Evolutionary conservation across 92 coral and sea anemone genomes (phyloP), one percentile per base, ranked within the genome.

Genomic region (Porites evermanni): DNA sequence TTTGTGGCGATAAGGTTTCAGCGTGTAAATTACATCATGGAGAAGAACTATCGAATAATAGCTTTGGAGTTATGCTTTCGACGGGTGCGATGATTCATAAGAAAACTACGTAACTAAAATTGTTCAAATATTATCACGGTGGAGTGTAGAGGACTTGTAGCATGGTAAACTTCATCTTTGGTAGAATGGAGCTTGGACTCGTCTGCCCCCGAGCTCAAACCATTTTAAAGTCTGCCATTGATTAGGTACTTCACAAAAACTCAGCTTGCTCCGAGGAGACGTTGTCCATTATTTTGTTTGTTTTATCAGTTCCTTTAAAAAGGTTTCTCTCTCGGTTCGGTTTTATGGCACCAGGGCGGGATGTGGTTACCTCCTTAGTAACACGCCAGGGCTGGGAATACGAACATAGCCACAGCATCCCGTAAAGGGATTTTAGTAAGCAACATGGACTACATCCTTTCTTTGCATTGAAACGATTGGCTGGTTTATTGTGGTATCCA

Each of bases 401-500:
- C 47, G 47, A 38, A 38, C 47, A 38, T 38, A 38, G 47, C 47
- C 47, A 77, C 12, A 64, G 6, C 72, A 63, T 21, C 38, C 53
- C 67, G 4, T 11, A 24, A 14, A 5, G 51, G 21, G 74, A 54
- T 4, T 4, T 26, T 21, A 17, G 74, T 18, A 66, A 58, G 26
- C 24, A 64, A 44, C 60, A 26, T 56, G 72, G 14, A 14, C 73
- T 12, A 53, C 29, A 52, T 53, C 18, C 29, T 56, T 10, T 29
- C 70, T 44, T 58, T 81, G 44, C 8, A 12, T 47, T 58, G 59
- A 81, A 19, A 2, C 59, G 77, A 81, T 71, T 81, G 86, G 78
- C 20, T 13, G 64, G 67, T 16, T 14, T 56, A 16, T 60, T 24
- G 47, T 70, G 1, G 58, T 81, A 70, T 69, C 69, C 70, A 58